Evolutionary conservation across 2,888 invertebrate genomes (phyloP), one percentile per base, ranked within the genome.

Genomic region (Schizotus pectinicornis): DNA sequence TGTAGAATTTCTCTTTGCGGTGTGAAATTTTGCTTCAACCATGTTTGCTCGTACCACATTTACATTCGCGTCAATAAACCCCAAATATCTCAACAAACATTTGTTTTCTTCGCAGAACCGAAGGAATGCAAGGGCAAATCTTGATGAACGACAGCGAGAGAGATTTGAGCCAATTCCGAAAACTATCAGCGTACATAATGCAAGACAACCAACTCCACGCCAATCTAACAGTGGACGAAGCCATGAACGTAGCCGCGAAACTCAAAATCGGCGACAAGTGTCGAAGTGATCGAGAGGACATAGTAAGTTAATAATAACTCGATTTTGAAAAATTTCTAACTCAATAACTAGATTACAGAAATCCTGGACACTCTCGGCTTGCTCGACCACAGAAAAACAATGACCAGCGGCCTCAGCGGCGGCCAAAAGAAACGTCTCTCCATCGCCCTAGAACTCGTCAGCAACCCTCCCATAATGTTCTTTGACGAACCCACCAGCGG

Each of bases 401-500:
- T 95, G 87, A 94, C 95, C 9, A 89, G 89, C 62, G 94, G 94
- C 75, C 84, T 97, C 45, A 96, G 95, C 0, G 97, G 97, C 13
- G 97, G 97, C 1, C 96, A 97, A 78, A 92, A 95, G 80, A 97
- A 97, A 76, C 89, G 97, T 68, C 85, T 97, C 1, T 95, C 96
- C 0, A 97, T 97, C 61, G 97, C 96, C 11, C 81, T 95, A 64
- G 97, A 97, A 80, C 83, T 97, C 67, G 95, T 97, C 66, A 96
- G 95, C 82, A 97, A 97, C 80, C 97, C 97, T 7, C 96, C 97
- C 0, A 91, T 97, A 62, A 96, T 97, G 95, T 97, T 97, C 82
- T 96, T 97, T 77, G 97, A 97, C 77, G 97, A 97, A 79, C 97
- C 97, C 0, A 97, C 97, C 63, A 96, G 95, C 65, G 97, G 97